Conservation (phyloP, 2,888 invertebrate genomes). For the Xanthorhoe spadicearia region DNA sequence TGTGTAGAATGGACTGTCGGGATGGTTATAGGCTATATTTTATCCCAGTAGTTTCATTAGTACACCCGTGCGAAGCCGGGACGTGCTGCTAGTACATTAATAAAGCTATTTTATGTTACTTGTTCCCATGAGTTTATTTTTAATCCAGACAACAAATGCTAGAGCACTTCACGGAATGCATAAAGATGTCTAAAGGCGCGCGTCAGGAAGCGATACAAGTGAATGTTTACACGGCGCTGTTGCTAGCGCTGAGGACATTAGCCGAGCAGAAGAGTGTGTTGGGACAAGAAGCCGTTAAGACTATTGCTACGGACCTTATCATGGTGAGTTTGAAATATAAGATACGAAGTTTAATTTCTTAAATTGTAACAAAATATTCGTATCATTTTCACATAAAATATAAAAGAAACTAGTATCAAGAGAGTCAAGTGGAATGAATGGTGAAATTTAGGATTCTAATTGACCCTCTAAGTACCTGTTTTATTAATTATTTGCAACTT, state of each 20-base stretch:
- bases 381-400: no score
- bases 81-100: no score
- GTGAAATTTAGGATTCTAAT: no score
- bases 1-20: no score
- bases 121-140: not conserved
- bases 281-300: slow-evolving; percentile 95
- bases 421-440: no score
- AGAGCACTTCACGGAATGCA: slow-evolving; percentile 98
- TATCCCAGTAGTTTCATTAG: no score
- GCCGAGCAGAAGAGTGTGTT: slow-evolving; percentile 94
- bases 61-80: no score
- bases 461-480: no score
- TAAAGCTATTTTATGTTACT: not conserved
- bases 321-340: slow-evolving; percentile 81
- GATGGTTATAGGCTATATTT: no score
- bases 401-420: no score
- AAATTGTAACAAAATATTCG: no score
- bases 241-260: slow-evolving; percentile 94
- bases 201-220: slow-evolving; percentile 98
- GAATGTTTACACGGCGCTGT: slow-evolving; percentile 97
- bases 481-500: no score
- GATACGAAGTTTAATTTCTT: not conserved
- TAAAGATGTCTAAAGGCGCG: slow-evolving; percentile 95
- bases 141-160: slow-evolving; percentile 92
- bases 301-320: slow-evolving; percentile 91